phyloP scores from a whole-genome alignment of 2,888 invertebrate species.

The Lordiphosa andalusiaca region DNA sequence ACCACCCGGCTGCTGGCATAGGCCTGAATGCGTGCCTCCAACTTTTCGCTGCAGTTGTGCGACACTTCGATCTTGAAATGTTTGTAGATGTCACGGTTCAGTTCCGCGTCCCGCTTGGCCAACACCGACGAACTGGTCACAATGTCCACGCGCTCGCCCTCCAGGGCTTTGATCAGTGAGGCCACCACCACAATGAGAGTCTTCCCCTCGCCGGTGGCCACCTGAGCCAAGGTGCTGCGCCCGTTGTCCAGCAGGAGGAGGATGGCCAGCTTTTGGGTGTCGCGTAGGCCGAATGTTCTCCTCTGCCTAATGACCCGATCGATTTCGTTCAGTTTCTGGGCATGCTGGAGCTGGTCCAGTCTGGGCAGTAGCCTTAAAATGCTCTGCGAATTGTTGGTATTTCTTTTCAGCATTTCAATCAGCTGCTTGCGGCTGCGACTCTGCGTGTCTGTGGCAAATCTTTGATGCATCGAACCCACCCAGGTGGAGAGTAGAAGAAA shows the following conservation, averaged over 20 bases:
- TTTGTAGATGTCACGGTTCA: constrained; percentile 1
- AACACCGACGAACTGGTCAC: constrained; percentile 8
- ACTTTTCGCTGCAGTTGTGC: constrained; percentile 3
- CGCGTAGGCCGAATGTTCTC: not conserved
- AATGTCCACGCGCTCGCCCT: constrained; percentile 3
- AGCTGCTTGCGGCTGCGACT: not conserved
- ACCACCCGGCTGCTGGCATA: not conserved
- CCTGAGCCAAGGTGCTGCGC: constrained; percentile 2
- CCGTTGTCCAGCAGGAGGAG: not conserved
- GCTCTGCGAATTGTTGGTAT: constrained; percentile 3
- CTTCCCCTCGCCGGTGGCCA: constrained; percentile 5
- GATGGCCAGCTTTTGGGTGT: constrained; percentile 3
- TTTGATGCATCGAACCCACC: not conserved
- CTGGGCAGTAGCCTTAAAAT: not conserved
- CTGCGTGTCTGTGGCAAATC: not conserved
- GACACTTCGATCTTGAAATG: not conserved
- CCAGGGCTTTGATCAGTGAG: not conserved
- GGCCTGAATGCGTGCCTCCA: not conserved
- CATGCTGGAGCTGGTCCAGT: not conserved
- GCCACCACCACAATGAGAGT: constrained; percentile 5
- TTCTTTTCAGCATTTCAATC: not conserved
- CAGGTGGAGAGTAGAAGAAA: not conserved
- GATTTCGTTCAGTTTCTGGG: not conserved
- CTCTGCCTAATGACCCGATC: not conserved
- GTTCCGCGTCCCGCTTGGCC: constrained; percentile 9